Percentiles rank a stretch among this genome's conserved stretches.
These are phyloP conservation scores for Trissolcus brochymenae DNA, from an alignment of 2,888 invertebrate genomes.

Conservation along the genomic window DNA sequence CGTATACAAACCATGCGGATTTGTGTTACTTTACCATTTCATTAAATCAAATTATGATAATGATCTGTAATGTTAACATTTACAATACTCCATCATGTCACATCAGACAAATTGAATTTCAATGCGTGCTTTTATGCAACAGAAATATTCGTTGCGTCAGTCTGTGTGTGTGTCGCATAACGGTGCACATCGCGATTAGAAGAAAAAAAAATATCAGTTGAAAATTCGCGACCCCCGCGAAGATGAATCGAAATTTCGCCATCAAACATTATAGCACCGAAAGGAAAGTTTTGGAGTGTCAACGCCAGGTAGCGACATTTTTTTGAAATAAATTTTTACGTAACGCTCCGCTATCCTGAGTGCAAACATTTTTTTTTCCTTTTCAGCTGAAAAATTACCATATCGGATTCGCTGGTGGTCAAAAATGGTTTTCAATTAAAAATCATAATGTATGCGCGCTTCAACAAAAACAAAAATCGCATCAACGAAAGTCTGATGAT, in stretches of 20 bases:
- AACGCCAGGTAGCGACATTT: conserved; percentile 1
- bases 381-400: conserved; percentile 22
- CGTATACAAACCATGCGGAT: neutral
- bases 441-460: conserved; percentile 34
- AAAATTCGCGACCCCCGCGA: too few species aligned
- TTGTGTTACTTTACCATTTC: neutral
- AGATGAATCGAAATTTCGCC: too few species aligned
- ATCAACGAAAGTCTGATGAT: conserved; percentile 6
- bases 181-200: too few species aligned
- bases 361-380: conserved; percentile 26
- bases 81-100: conserved; percentile 3
- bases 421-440: conserved; percentile 38
- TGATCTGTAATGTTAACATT: neutral
- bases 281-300: neutral
- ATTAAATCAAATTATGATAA: conserved; percentile 5
- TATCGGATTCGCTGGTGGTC: conserved; percentile 15
- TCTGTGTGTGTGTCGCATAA: neutral
- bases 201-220: too few species aligned
- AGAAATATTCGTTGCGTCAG: conserved; percentile 45
- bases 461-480: conserved; percentile 28
- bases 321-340: conserved; percentile 23
- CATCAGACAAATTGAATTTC: conserved; percentile 12
- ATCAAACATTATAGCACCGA: neutral
- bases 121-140: conserved; percentile 29
- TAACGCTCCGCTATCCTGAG: conserved; percentile 24